Evolutionary conservation across 30 jellyfish, hydroid and myxozoan genomes (phyloP), one percentile per base, ranked within the genome.

Genomic region (Chironex yamaguchii): DNA sequence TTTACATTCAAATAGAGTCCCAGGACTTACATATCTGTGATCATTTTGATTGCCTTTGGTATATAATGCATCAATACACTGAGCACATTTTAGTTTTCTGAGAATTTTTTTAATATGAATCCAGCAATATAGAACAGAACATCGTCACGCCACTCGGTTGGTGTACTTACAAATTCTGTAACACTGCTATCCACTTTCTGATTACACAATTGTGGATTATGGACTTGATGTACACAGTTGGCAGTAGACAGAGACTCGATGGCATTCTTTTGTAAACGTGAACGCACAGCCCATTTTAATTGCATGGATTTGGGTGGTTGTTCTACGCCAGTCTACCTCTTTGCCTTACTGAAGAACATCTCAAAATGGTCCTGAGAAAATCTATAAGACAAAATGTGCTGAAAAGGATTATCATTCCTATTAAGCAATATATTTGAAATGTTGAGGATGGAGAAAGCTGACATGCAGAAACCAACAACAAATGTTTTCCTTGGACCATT

Each of bases 271-370:
- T 13, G 66, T 4, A 80, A 71, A 58, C 64, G 74, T 63, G 89
- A 62, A 30, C 85, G 64, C 26, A 62, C 17, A 34, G 87, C 86
- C 70, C 51, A 30, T 22, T 65, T 80, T 31, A 80, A 62, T 32
- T 80, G 72, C 53, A 62, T 25, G 33, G 36, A 66, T 80, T 42
- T 22, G 91, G 85, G 51, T 63, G 64, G 84, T 80, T 80, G 91
- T 80, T 80, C 85, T 74, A 80, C 28, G 85, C 91, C 36, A 80
- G 51, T 11, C 91, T 71, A 62, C 74, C 85, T 3, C 91, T n/a
- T 63, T 1, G 66, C 51, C 54, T 80, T 80, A 30, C 91, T 80
- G 85, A 80, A 80, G 52, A 62, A 36, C 89, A 80, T 80, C 26
- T 80, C 86, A 24, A 80, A 49, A 35, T 84, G 36, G 66, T 80